These are phyloP conservation scores for Pegoplata infirma DNA, from an alignment of 2,888 invertebrate species.

Conservation along the genomic window DNA sequence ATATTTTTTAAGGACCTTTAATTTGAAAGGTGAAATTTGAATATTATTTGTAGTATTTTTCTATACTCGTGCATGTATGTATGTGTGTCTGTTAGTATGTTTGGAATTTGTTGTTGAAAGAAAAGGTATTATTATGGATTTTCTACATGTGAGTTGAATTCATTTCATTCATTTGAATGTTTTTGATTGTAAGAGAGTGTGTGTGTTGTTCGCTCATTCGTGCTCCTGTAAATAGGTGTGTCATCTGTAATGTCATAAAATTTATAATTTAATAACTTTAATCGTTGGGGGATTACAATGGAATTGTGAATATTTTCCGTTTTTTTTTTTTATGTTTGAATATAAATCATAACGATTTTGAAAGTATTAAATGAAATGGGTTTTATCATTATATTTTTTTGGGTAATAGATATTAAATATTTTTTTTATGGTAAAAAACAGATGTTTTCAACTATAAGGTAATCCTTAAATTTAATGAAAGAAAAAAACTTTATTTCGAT, in stretches of 20 bases:
- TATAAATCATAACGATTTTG: slow-evolving; percentile 22
- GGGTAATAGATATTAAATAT: background rate
- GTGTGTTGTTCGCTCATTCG: background rate
- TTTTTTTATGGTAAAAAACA: background rate
- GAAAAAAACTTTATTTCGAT: too few species aligned
- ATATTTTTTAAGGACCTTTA: slow-evolving; percentile 19
- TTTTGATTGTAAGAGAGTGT: background rate
- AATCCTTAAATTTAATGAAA: too few species aligned
- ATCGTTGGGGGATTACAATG: slow-evolving; percentile 20
- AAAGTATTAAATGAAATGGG: slow-evolving; percentile 15
- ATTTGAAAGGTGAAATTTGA: slow-evolving; percentile 41
- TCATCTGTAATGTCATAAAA: slow-evolving; percentile 21
- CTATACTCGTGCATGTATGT: too few species aligned
- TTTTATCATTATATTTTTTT: too few species aligned
- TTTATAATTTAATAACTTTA: slow-evolving; percentile 42
- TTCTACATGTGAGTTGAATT: background rate
- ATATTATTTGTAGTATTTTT: slow-evolving; percentile 21
- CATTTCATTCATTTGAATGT: background rate
- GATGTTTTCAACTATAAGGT: too few species aligned
- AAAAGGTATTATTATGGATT: slow-evolving; percentile 3
- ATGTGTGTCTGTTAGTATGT: background rate
- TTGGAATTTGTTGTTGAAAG: slow-evolving; percentile 12
- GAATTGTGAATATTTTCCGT: background rate
- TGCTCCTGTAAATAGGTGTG: slow-evolving; percentile 19
- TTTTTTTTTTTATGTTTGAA: slow-evolving; percentile 8